Base-by-base conservation (phyloP, 2,888 invertebrate species). In the Drosophila nigricruria region DNA sequence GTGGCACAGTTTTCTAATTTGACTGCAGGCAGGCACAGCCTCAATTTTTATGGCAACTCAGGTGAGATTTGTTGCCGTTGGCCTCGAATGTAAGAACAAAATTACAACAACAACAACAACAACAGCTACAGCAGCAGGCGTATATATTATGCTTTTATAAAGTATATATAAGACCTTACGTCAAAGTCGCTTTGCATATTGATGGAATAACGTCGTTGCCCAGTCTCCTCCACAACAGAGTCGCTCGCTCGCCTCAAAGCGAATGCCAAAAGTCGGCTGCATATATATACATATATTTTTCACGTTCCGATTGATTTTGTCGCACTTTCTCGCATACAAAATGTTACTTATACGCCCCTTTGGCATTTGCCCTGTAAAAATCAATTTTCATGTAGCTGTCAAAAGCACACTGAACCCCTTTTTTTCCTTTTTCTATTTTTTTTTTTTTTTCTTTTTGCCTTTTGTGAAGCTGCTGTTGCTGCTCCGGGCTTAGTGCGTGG, bases 1-100 rank as follows among this genome's bases (percentile, higher is more conserved):
- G 74, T 78, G 84, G 87, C 84, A 88, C 87, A 83, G 77, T 79
- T 86, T 82, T 78, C 83, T 88, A 86, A 84, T 88, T 86, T 86
- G 71, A 86, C 73, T 88, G 75, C 73, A 77, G 70, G 62, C 66
- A 69, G 23, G 23, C 53, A 50, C n/a, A 34, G 42, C 40, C 61
- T 70, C 63, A 74, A 74, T 73, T 81, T 84, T 84, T 81, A 86
- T 72, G 78, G 84, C 89, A 88, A 73, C 77, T 84, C 87, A 89
- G 87, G 89, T 84, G 77, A 88, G 87, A 86, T 88, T 86, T 78
- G 75, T 68, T 64, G 68, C 30, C 71, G 73, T 64, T 73, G 77
- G 67, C 88, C 82, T 63, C 81, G 66, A 58, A 45, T 27, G 6
- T 20, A 58, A 36, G 57, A 60, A 73, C 25, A 62, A 52, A 49